Base-by-base conservation (phyloP, 2,888 invertebrate genomes). In the Isoperla grammatica region DNA sequence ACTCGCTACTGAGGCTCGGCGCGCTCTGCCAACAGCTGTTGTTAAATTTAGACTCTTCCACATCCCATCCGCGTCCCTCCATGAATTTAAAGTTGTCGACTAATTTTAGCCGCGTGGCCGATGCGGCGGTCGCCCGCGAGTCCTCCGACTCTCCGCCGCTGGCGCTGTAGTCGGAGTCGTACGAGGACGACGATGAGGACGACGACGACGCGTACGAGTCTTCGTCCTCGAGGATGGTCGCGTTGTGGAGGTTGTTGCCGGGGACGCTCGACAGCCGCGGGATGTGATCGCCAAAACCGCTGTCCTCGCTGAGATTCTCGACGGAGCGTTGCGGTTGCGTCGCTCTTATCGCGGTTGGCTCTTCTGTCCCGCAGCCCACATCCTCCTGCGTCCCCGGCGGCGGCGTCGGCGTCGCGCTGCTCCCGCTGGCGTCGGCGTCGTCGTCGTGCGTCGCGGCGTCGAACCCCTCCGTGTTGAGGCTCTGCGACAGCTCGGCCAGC, bases 291-390 rank as follows among this genome's bases (percentile, higher is more conserved):
- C 87, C 82, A 74, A 86, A 88, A 57, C 88, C 88, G 68, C 87
- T 88, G 73, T 89, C 88, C 73, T 89, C 88, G 70, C 88, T 88
- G 65, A 89, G 77, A 78, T 88, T 88, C 71, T 89, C 88, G 19
- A 83, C 83, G 48, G 88, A 88, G 64, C 68, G 53, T 63, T 61
- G 61, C 50, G 59, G 46, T 61, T 64, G 66, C 66, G 49, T 63
- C 66, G 37, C 67, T 67, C 23, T 66, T 64, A 15, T 67, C 70
- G 17, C 53, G n/a, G n/a, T n/a, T 2, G 53, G 53, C 46, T 46
- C 46, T 19, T 12, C 46, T 46, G 17, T 29, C 29, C 29, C 29
- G 8, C 29, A 29, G 29, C 8, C 29, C 8, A 50, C 49, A 50
- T 50, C 49, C 23, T 67, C 68, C n/a, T n/a, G n/a, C 8, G 66